These are phyloP conservation scores for Lithobates sylvaticus DNA, from an alignment of 2,797 vertebrate species.

Conservation along the genomic window DNA sequence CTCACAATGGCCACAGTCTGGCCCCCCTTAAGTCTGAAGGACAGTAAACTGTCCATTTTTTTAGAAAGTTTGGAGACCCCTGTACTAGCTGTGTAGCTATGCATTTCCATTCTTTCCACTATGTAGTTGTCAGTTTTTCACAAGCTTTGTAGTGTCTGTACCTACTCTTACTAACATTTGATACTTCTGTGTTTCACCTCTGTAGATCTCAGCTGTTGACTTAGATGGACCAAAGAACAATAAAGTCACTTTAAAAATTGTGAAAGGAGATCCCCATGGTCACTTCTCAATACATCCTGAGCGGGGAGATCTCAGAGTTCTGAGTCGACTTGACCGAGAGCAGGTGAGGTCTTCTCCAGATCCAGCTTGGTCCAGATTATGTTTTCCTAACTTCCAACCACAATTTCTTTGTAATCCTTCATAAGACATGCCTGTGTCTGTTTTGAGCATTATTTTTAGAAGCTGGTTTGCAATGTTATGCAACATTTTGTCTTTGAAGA, in stretches of 20 bases:
- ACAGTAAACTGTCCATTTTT: too few species aligned
- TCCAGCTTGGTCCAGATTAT: background rate
- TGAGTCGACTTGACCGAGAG: conserved; percentile 88
- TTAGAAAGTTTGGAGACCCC: too few species aligned
- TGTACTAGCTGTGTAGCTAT: too few species aligned
- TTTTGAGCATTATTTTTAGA: conserved; percentile 28
- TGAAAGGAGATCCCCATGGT: conserved; percentile 84
- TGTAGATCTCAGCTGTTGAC: conserved; percentile 89
- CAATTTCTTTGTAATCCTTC: background rate
- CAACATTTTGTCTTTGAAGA: conserved; percentile 29
- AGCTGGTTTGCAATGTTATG: background rate
- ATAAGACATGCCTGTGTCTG: conserved; percentile 13
- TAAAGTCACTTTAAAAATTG: conserved; percentile 87
- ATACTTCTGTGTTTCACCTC: background rate
- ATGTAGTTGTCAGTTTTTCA: too few species aligned
- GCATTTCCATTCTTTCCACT: too few species aligned
- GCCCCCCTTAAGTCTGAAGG: too few species aligned
- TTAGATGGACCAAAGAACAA: conserved; percentile 88
- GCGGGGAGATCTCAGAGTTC: conserved; percentile 84
- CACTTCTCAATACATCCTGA: conserved; percentile 88
- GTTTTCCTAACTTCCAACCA: background rate
- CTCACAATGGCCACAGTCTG: too few species aligned
- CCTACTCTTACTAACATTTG: too few species aligned
- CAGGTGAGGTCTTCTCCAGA: conserved; percentile 79
- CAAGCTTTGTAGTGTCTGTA: too few species aligned